phyloP scores from a whole-genome alignment of 2,113 vertebrate species.

The Clarias macrocephalus region DNA sequence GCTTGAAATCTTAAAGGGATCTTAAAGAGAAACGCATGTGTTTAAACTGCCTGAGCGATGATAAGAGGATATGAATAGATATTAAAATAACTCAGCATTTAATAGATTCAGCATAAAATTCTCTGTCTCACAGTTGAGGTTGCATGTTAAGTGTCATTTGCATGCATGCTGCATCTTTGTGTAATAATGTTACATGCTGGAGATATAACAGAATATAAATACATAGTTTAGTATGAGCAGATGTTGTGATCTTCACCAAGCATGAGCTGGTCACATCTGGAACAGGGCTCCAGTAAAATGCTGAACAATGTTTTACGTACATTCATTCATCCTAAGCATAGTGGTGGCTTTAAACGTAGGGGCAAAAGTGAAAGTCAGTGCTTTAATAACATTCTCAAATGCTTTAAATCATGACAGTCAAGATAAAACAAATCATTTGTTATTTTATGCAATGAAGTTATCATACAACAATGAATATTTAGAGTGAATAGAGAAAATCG shows the following conservation, averaged over 20 bases:
- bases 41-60: not conserved
- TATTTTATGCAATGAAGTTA: too few relatives aligned
- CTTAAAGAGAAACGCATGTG: not conserved
- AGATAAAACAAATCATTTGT: too few relatives aligned
- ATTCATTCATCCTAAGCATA: not conserved
- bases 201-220: not conserved
- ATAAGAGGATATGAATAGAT: not conserved
- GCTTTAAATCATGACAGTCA: too few relatives aligned
- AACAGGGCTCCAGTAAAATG: not conserved
- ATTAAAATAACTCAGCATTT: not conserved
- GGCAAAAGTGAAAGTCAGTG: too few relatives aligned
- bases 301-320: not conserved
- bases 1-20: not conserved
- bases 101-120: not conserved
- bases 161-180: not conserved
- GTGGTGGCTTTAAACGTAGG: too few relatives aligned
- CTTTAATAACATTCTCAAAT: too few relatives aligned
- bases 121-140: not conserved
- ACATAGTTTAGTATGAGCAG: not conserved
- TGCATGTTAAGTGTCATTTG: not conserved
- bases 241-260: too few relatives aligned
- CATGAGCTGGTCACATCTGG: too few relatives aligned
- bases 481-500: too few relatives aligned
- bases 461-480: too few relatives aligned
- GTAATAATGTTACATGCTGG: not conserved